These are phyloP conservation scores for Nemotelus pantherinus DNA, from an alignment of 2,888 invertebrate genomes.

Conservation along the genomic window DNA sequence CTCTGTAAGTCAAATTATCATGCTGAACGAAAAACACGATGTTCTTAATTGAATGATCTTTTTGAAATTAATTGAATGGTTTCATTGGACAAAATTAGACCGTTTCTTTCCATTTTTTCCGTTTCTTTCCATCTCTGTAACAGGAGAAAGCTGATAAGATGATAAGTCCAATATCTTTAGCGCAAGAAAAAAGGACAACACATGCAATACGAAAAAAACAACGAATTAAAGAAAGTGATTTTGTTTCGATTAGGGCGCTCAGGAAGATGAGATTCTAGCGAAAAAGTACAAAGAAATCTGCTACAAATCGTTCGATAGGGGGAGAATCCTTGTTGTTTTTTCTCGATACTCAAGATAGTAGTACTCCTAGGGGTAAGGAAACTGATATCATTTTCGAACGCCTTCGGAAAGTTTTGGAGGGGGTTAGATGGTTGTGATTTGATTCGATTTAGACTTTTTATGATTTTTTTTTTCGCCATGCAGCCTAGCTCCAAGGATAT, in stretches of 20 bases:
- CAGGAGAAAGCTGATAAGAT: not conserved
- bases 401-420: too few species aligned
- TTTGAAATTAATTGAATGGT: conserved; percentile 54
- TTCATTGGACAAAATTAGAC: conserved; percentile 45
- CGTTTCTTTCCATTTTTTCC: conserved; percentile 3
- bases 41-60: conserved; percentile 55
- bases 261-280: not conserved
- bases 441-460: conserved; percentile 6
- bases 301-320: conserved; percentile 4
- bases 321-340: too few species aligned
- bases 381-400: too few species aligned
- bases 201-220: too few species aligned
- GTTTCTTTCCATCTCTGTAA: not conserved
- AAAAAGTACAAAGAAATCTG: conserved; percentile 8
- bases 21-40: not conserved
- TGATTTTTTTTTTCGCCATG: not conserved
- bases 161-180: conserved; percentile 28
- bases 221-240: not conserved
- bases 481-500: not conserved
- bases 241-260: conserved; percentile 5
- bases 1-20: too few species aligned
- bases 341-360: too few species aligned
- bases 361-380: too few species aligned
- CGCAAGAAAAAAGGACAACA: not conserved
- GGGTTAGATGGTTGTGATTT: not conserved